phyloP scores from a whole-genome alignment of 2,888 invertebrate species.

The Hedychridium roseum region DNA sequence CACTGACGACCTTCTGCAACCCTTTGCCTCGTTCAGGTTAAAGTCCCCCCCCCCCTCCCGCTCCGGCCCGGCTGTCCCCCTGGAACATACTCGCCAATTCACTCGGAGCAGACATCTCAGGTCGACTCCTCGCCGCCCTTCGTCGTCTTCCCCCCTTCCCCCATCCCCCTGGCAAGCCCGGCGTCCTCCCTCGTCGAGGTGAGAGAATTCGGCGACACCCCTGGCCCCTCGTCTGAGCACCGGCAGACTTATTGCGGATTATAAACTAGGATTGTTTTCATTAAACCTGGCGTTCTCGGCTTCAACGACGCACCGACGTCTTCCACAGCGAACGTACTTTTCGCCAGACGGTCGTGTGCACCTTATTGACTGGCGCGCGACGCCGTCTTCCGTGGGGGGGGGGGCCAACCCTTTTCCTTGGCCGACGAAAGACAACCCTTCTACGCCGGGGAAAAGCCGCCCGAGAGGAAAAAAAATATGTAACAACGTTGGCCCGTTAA shows the following conservation, averaged over 20 bases:
- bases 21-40: constrained; percentile 12
- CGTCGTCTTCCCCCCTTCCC: constrained; percentile 7
- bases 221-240: neutral
- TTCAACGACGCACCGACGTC: constrained; percentile 4
- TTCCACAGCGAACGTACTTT: constrained; percentile 11
- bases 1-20: constrained; percentile 24
- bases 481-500: neutral
- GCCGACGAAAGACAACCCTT: too few relatives aligned
- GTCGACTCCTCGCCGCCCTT: neutral
- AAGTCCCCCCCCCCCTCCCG: constrained; percentile 14
- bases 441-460: neutral
- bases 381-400: constrained; percentile 5
- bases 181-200: constrained; percentile 23
- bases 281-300: constrained; percentile 32
- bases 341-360: constrained; percentile 14
- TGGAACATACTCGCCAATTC: constrained; percentile 33
- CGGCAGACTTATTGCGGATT: constrained; percentile 48
- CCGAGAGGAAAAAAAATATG: constrained; percentile 3
- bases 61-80: constrained; percentile 11
- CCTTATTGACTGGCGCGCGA: constrained; percentile 28
- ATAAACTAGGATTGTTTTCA: constrained; percentile 60
- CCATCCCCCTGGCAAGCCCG: neutral
- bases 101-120: constrained; percentile 4
- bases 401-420: constrained; percentile 3
- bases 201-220: constrained; percentile 37